Evolutionary conservation across 2,113 vertebrate genomes (phyloP).

Genomic region (Hymenochirus boettgeri): DNA sequence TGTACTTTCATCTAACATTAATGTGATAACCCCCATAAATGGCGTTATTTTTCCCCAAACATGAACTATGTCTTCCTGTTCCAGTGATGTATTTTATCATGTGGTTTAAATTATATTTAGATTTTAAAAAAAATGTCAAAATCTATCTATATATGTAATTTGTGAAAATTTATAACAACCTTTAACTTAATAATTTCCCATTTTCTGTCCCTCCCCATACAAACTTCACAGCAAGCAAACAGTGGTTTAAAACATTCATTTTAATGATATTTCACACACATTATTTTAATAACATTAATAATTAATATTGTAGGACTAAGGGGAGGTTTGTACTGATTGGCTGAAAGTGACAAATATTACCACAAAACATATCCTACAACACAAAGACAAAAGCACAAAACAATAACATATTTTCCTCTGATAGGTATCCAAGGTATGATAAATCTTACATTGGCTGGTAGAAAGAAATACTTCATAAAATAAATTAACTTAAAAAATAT

Average conservation of each 20-base stretch:
- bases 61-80: too few relatives aligned
- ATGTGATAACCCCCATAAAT: too few relatives aligned
- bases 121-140: too few relatives aligned
- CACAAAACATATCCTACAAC: constrained; percentile 8
- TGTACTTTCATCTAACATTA: too few relatives aligned
- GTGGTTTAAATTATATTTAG: too few relatives aligned
- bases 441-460: background rate
- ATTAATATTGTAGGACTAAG: constrained; percentile 25
- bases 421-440: background rate
- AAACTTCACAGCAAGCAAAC: constrained; percentile 10
- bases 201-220: too few relatives aligned
- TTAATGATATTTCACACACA: constrained; percentile 27
- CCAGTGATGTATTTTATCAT: too few relatives aligned
- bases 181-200: too few relatives aligned
- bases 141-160: too few relatives aligned
- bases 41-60: too few relatives aligned
- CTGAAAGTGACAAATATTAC: constrained; percentile 6
- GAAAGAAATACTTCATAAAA: constrained; percentile 8
- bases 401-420: background rate
- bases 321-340: background rate
- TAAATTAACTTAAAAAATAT: constrained; percentile 30
- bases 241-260: constrained; percentile 11
- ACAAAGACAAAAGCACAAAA: constrained; percentile 15
- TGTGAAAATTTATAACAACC: too few relatives aligned
- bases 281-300: constrained; percentile 33